Evolutionary conservation across 2,113 vertebrate species (phyloP).

Genomic region (Typhlomys cinereus): DNA sequence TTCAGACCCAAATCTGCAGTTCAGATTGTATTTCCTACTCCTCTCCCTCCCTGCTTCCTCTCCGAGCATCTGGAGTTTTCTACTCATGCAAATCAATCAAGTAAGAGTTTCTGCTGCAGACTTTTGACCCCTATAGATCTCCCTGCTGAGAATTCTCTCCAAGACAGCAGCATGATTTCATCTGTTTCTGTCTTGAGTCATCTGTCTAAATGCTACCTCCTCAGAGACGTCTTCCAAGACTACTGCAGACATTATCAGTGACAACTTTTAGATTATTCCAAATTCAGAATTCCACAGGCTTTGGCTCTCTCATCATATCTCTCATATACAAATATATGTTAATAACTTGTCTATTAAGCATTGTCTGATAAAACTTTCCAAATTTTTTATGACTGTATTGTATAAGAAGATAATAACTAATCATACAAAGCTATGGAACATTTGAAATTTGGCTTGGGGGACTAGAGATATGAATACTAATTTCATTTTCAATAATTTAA

Average conservation of each 20-base stretch:
- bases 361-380: neutral
- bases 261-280: neutral
- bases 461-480: neutral
- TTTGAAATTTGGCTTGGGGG: neutral
- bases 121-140: fast-evolving
- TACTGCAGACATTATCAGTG: too few species aligned
- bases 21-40: neutral
- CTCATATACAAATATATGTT: neutral
- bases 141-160: neutral
- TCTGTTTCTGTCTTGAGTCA: neutral
- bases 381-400: fast-evolving
- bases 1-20: neutral
- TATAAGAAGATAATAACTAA: neutral
- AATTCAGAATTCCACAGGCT: neutral
- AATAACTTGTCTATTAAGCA: neutral
- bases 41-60: too few species aligned
- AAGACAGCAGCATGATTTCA: neutral
- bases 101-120: neutral
- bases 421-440: neutral
- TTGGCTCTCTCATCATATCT: neutral
- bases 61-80: fast-evolving
- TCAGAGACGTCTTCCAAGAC: neutral
- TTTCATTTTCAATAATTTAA: neutral
- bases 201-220: neutral
- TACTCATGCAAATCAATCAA: too few species aligned